Evolutionary conservation across 2,797 vertebrate species (phyloP).

Genomic region (Eulemur coronatus): DNA sequence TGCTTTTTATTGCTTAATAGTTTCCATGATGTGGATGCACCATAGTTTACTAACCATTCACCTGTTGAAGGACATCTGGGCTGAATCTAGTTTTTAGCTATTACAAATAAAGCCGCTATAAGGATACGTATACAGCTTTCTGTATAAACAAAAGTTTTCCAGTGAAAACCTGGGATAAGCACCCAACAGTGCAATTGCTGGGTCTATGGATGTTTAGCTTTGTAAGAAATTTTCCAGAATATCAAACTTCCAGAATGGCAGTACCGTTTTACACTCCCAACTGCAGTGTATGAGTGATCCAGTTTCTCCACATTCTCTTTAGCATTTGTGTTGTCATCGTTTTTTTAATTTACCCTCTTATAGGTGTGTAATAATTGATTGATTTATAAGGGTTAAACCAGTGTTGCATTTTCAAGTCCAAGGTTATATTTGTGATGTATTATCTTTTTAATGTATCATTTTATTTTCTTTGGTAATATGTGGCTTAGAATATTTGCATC

Average conservation of each 20-base stretch:
- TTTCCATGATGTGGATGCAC: rapidly evolving
- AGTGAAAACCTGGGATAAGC: not conserved
- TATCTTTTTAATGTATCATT: not conserved
- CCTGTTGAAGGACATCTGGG: not conserved
- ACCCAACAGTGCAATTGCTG: not conserved
- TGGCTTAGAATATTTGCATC: not conserved
- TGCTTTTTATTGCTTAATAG: not conserved
- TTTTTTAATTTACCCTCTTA: not conserved
- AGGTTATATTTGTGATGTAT: not conserved
- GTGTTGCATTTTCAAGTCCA: not conserved
- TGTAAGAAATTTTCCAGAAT: not conserved
- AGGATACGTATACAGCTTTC: not conserved
- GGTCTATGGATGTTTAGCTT: not conserved
- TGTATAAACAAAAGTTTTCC: not conserved
- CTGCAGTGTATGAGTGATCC: rapidly evolving
- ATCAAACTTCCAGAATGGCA: not conserved
- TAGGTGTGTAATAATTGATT: not conserved
- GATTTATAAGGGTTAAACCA: not conserved
- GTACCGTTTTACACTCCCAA: not conserved
- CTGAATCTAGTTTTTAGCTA: too few species aligned
- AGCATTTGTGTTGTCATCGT: not conserved
- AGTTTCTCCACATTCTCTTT: not conserved
- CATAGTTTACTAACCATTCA: not conserved
- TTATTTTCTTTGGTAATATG: not conserved
- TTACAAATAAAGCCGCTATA: not conserved